phyloP scores from a whole-genome alignment of 2,888 invertebrate species.

The Hirtodrosophila cameraria region DNA sequence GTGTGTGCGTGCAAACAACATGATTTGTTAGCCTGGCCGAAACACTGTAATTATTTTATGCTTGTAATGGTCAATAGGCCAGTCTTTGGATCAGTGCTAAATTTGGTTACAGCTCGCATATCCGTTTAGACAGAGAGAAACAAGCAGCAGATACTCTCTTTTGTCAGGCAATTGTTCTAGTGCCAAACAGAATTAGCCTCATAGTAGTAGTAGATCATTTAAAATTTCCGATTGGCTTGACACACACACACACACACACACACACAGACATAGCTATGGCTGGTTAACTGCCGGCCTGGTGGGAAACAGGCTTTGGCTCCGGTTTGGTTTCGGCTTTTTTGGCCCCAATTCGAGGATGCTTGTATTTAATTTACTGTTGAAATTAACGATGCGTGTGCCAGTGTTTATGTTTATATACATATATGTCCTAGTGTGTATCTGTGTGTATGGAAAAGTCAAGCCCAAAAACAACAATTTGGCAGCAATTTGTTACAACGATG shows the following conservation, averaged over 20 bases:
- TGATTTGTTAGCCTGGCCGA: constrained; percentile 57
- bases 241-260: constrained; percentile 29
- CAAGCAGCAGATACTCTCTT: constrained; percentile 7
- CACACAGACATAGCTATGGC: constrained; percentile 23
- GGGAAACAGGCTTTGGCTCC: constrained; percentile 6
- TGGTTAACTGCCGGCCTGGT: constrained; percentile 43
- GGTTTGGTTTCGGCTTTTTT: constrained; percentile 30
- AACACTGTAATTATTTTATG: constrained; percentile 73
- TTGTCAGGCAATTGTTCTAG: constrained; percentile 14
- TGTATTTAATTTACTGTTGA: constrained; percentile 77
- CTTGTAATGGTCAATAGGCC: constrained; percentile 31
- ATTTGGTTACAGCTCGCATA: constrained; percentile 16
- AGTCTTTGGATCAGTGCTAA: constrained; percentile 1
- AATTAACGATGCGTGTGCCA: constrained; percentile 70
- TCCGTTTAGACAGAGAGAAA: background rate
- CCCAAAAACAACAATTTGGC: constrained; percentile 75
- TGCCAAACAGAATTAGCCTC: constrained; percentile 19
- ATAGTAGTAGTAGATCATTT: constrained; percentile 62
- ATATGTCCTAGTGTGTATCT: constrained; percentile 18
- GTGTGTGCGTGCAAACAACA: constrained; percentile 40
- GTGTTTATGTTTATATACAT: constrained; percentile 9
- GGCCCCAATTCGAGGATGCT: constrained; percentile 59
- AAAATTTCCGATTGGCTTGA: constrained; percentile 70
- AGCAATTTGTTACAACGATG: constrained; percentile 73
- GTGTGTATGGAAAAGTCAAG: constrained; percentile 54